Conservation (phyloP, 2,113 vertebrate species). For the Pelodiscus sinensis region DNA sequence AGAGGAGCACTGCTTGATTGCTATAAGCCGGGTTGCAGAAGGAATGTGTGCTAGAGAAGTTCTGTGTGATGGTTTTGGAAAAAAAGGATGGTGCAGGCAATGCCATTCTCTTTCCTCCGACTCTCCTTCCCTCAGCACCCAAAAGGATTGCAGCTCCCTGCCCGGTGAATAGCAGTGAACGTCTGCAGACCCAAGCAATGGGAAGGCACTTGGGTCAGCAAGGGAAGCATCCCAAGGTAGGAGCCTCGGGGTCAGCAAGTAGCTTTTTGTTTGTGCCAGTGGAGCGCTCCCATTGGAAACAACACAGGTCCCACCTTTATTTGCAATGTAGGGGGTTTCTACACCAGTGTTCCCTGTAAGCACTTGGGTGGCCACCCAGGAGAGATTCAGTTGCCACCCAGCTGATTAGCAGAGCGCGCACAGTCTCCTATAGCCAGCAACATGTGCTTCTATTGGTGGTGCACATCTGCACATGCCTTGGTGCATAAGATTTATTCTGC, state of each 20-base stretch:
- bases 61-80: not conserved
- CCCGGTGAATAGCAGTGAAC: not conserved
- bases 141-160: not conserved
- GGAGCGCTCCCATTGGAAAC: not conserved
- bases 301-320: not conserved
- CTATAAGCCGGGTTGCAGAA: not conserved
- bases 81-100: not conserved
- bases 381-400: no score
- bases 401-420: no score
- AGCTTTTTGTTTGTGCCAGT: not conserved
- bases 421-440: no score
- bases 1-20: accelerated
- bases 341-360: not conserved
- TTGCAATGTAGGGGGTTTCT: not conserved
- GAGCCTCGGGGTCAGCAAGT: not conserved
- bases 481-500: no score
- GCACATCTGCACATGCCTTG: no score
- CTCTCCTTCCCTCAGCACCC: not conserved
- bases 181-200: not conserved
- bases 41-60: not conserved
- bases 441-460: no score
- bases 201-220: not conserved
- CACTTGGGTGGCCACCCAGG: no score
- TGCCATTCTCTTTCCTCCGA: not conserved
- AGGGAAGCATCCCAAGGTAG: not conserved